Conservation (phyloP, 2,888 invertebrate genomes). For the Microctonus aethiopoides region DNA sequence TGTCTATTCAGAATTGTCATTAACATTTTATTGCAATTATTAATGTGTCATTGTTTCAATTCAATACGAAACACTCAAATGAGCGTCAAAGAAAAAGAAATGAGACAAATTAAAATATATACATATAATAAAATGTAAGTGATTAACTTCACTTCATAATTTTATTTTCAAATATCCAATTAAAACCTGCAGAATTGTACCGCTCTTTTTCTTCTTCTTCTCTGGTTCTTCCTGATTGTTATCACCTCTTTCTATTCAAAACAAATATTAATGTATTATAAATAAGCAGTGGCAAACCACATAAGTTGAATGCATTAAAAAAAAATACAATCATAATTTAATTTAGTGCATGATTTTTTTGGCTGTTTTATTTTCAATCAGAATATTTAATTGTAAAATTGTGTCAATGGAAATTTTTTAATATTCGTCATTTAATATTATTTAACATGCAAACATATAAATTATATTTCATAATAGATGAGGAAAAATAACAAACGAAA, state of each 20-base stretch:
- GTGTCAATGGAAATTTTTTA: not conserved
- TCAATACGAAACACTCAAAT: conserved; percentile 15
- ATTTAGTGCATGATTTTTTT: not conserved
- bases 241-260: not conserved
- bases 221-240: not conserved
- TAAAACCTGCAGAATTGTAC: not conserved
- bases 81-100: conserved; percentile 35
- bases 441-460: too few relatives aligned
- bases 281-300: not conserved
- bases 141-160: conserved; percentile 40
- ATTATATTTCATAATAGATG: too few relatives aligned
- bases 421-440: not conserved
- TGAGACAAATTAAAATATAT: conserved; percentile 40
- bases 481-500: too few relatives aligned
- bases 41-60: conserved; percentile 36
- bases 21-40: conserved; percentile 39
- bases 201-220: not conserved
- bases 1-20: conserved; percentile 27
- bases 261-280: not conserved
- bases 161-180: conserved; percentile 32
- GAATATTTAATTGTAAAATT: not conserved
- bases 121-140: too few relatives aligned
- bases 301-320: not conserved
- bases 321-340: not conserved
- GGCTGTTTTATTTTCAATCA: not conserved